Evolutionary conservation across 2,888 invertebrate species (phyloP), one percentile per base, ranked within the genome.

Genomic region (Melikaiella ostensackeni): DNA sequence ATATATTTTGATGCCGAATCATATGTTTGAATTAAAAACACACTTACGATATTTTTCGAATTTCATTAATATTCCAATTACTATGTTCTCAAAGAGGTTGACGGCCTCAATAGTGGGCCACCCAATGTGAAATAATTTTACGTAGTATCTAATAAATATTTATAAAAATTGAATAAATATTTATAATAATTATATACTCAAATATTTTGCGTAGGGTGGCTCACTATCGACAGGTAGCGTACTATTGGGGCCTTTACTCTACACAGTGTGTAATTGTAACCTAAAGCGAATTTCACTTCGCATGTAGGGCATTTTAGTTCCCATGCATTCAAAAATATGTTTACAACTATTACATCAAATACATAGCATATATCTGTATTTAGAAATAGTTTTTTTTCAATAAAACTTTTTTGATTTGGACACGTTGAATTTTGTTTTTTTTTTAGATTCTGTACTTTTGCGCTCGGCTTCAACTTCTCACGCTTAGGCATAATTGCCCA

Each of bases 341-440:
- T 70, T 50, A 70, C n/a, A 30, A 70, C n/a, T 50, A 50, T 70
- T 24, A 30, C 50, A 70, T 70, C 42, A 27, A 27, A 46, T 27
- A 70, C 50, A 70, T 50, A 30, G 86, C 86, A 89, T 84, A 88
- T 86, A 89, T 86, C 84, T 90, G 90, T 90, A 90, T 89, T 88
- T 89, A 90, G 87, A 86, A 85, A 89, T 88, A 89, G 86, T 88
- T 85, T 87, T 88, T 81, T 89, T 89, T 88, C 86, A 89, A 90
- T 89, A 90, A 90, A 90, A 90, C 86, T 88, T 90, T 89, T 89
- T 90, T 89, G 87, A 90, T 89, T 89, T 90, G 87, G 85, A 90
- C 86, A 88, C 88, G 82, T 89, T 89, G 88, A 88, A 87, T 89
- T 90, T 87, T 89, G 87, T n/a, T n/a, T n/a, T n/a, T 89, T 89